Evolutionary conservation across 2,888 invertebrate genomes (phyloP), one percentile per base, ranked within the genome.

Genomic region (Eustalomyia histrio): DNA sequence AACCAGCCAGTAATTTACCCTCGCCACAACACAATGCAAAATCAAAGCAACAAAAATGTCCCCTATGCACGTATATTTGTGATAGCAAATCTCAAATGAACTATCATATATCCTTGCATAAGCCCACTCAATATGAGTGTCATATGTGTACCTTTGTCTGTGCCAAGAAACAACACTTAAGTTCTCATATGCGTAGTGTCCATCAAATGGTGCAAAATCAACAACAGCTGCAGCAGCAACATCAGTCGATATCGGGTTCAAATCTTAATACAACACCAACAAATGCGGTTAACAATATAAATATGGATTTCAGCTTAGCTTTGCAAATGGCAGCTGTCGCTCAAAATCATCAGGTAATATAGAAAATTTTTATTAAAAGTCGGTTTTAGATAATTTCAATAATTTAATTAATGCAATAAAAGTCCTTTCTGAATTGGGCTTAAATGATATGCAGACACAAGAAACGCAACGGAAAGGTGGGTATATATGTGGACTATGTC

Each of bases 91-190:
- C 95, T 29, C 96, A 97, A 89, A 96, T 94, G 90, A 93, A 95
- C 87, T 96, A 97, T 88, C 97, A 97, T 87, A 95, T 95, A 87
- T 96, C 96, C 87, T 95, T 97, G 88, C 97, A 97, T 87, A 90
- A 90, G 39, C 89, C 90, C 39, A 89, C 90, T 8, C 89, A 89
- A 57, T 90, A 95, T 90, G 95, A 95, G 89, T 97, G 97, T 87
- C 93, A 93, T 21, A 92, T 94, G 84, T 97, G 97, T 89, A 94
- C 94, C 83, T 97, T 96, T 88, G 95, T 95, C 86, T 96, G 96
- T 9, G 95, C 94, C 72, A 95, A 95, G 87, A 92, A 94, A 83
- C 95, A 96, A 85, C 92, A 96, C 50, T 92, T 97, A n/a, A 95
- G 95, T 87, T 96, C 96, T 85, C 97, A 97, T 89, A 92, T 95